These are phyloP conservation scores for Drosophila ercepeae DNA, from an alignment of 1,140 invertebrate genomes.

Conservation along the genomic window DNA sequence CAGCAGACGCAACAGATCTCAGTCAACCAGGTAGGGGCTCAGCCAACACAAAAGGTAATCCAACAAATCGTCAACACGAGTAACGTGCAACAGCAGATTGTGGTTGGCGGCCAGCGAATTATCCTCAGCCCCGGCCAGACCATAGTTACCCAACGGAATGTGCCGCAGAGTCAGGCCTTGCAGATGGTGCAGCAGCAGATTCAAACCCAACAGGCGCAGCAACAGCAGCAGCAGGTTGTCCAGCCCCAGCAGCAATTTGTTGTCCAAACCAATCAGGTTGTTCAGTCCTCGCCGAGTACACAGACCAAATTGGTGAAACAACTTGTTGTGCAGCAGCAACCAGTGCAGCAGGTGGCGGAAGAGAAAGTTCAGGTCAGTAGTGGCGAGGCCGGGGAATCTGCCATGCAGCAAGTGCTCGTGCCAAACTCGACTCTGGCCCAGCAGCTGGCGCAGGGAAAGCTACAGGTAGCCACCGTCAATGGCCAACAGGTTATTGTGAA, in stretches of 20 bases:
- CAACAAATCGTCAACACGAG: conserved; percentile 83
- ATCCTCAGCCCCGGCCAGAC: conserved; percentile 81
- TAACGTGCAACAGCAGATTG: conserved; percentile 82
- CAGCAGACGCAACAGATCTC: conserved; percentile 66
- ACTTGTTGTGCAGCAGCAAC: conserved; percentile 63
- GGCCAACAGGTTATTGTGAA: conserved; percentile 92
- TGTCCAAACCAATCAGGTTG: conserved; percentile 63
- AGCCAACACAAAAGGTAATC: conserved; percentile 78
- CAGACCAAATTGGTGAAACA: conserved; percentile 62
- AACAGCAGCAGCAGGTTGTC: conserved; percentile 51
- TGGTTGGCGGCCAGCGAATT: conserved; percentile 78
- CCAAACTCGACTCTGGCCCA: conserved; percentile 90
- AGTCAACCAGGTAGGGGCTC: conserved; percentile 51
- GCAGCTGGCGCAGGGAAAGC: conserved; percentile 90
- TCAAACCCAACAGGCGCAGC: conserved; percentile 68
- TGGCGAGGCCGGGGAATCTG: conserved; percentile 40
- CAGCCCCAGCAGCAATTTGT: conserved; percentile 74
- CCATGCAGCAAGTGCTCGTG: conserved; percentile 88
- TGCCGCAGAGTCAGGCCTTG: conserved; percentile 70
- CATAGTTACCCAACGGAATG: conserved; percentile 76
- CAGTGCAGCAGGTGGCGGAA: conserved; percentile 35
- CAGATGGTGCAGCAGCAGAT: conserved; percentile 82
- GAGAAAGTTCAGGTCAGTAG: conserved; percentile 56
- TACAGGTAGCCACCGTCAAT: conserved; percentile 92
- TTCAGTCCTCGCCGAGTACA: conserved; percentile 61